These are phyloP conservation scores for Tadarida brasiliensis DNA, from an alignment of 2,797 vertebrate genomes.

Conservation along the genomic window DNA sequence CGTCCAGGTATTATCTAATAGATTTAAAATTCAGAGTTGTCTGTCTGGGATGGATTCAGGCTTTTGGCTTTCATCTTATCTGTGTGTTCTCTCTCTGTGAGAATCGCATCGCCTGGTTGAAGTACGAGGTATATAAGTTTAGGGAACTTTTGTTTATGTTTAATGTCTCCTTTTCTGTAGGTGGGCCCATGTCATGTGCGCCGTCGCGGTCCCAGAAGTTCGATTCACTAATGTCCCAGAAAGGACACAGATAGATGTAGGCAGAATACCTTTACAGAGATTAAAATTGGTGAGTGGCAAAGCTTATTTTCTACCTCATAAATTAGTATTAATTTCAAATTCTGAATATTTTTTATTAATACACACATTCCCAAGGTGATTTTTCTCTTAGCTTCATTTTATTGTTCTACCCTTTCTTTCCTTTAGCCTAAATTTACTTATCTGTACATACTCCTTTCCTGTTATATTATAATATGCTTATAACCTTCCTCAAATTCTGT, in stretches of 20 bases:
- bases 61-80: not conserved
- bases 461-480: constrained; percentile 23
- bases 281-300: constrained; percentile 95
- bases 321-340: constrained; percentile 54
- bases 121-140: not conserved
- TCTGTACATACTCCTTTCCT: not conserved
- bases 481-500: not conserved
- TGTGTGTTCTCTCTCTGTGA: not conserved
- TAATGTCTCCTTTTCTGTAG: constrained; percentile 88
- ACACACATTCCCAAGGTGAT: not conserved
- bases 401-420: not conserved
- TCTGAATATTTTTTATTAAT: constrained; percentile 35
- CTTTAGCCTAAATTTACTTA: constrained; percentile 24
- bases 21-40: not conserved
- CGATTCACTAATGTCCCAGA: constrained; percentile 94
- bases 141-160: constrained; percentile 64
- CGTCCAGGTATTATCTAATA: not conserved
- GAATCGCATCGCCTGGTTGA: not conserved
- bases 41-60: not conserved
- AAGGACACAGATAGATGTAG: constrained; percentile 95
- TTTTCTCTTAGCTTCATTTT: constrained; percentile 49
- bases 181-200: constrained; percentile 98
- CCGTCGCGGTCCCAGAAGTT: constrained; percentile 96
- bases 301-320: constrained; percentile 78
- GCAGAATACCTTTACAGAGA: constrained; percentile 95